phyloP scores from a whole-genome alignment of 2,888 invertebrate species.

The Epinotia bilunana region DNA sequence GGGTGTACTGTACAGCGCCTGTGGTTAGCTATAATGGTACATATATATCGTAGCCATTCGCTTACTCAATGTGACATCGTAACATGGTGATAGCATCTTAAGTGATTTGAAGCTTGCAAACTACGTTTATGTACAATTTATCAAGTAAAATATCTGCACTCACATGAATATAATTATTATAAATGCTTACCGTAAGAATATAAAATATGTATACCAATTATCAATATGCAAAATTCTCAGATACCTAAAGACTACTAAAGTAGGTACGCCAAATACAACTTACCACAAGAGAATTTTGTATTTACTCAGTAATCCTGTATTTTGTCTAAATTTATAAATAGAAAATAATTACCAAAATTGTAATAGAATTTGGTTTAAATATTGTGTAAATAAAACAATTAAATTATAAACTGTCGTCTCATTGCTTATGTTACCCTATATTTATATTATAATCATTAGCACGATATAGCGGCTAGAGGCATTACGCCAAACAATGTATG shows the following conservation, averaged over 20 bases:
- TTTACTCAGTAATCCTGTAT: slow-evolving; percentile 66
- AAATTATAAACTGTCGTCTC: slow-evolving; percentile 68
- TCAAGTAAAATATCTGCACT: slow-evolving; percentile 74
- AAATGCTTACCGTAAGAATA: slow-evolving; percentile 68
- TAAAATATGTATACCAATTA: slow-evolving; percentile 56
- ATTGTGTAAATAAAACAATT: slow-evolving; percentile 84
- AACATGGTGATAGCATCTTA: slow-evolving; percentile 56
- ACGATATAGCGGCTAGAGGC: no score
- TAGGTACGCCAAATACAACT: slow-evolving; percentile 31
- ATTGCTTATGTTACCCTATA: slow-evolving; percentile 44
- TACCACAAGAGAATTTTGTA: slow-evolving; percentile 65
- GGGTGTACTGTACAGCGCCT: slow-evolving; percentile 26
- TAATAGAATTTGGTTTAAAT: slow-evolving; percentile 80
- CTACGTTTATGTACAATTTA: slow-evolving; percentile 75
- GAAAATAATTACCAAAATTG: slow-evolving; percentile 70
- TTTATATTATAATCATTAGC: no score
- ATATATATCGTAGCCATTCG: slow-evolving; percentile 59
- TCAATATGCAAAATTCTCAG: slow-evolving; percentile 63
- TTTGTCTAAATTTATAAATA: slow-evolving; percentile 72
- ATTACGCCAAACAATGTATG: no score
- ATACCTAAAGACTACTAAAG: slow-evolving; percentile 33
- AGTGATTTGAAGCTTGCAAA: slow-evolving; percentile 67
- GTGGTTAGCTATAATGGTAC: slow-evolving; percentile 46
- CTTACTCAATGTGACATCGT: slow-evolving; percentile 75
- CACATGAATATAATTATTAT: slow-evolving; percentile 60